Base-by-base conservation (phyloP, 2,888 invertebrate genomes). In the Xanthorhoe designata region DNA sequence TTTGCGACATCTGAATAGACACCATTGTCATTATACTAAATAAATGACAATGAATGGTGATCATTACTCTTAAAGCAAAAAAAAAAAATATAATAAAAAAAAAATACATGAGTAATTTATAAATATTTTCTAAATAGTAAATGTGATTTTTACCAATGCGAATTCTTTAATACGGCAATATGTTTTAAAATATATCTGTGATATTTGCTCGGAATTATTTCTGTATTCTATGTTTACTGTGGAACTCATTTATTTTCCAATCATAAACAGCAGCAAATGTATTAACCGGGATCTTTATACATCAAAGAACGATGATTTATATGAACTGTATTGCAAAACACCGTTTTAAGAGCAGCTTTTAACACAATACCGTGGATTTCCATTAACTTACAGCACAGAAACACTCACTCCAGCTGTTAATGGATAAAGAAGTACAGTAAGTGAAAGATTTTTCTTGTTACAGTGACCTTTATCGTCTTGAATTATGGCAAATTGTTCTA, bases 321-420 rank as follows among this genome's bases (percentile, higher is more conserved):
- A 47, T 29, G n/a, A 53, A n/a, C 18, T n/a, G 32, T 18, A 49
- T 29, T 55, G 18, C 45, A 61, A 61, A 75, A 73, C 69, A 73
- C 67, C 72, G 71, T 61, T 68, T 49, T 59, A 32, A 54, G 29
- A 61, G 68, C 61, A 61, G 65, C 65, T 72, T 67, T 62, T 73
- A 65, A 71, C 71, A 69, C 74, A 68, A 75, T 75, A 83, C 83
- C 76, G 79, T 77, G 76, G 76, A 81, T 77, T 84, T 84, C 86
- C 85, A 85, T 86, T 85, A 84, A 80, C 80, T 82, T 76, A 79
- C 78, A 78, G 76, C 75, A 79, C 77, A 78, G 58, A 68, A 67
- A 57, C 53, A 53, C 42, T 67, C 38, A 47, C 51, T 19, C 17
- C 1, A 63, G 56, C 60, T 59, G 70, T 73, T 74, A 78, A 79